Evolutionary conservation across 2,888 invertebrate genomes (phyloP).

Genomic region (Poecilobothrus nobilitatus): DNA sequence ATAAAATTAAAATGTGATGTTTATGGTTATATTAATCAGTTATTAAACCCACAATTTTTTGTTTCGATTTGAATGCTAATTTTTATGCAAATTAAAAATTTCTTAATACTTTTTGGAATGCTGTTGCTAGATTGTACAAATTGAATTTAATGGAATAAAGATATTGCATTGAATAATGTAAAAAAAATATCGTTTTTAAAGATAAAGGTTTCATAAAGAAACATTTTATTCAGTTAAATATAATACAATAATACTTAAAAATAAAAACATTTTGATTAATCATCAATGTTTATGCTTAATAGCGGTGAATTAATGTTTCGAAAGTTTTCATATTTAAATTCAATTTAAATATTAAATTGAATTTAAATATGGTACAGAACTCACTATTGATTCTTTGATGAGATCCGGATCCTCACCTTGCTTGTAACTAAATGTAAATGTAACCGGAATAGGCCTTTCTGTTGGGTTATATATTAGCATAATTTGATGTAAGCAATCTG

Average conservation of each 20-base stretch:
- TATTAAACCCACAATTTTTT: too few species aligned
- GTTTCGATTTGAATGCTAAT: too few species aligned
- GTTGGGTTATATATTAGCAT: slow-evolving; percentile 74
- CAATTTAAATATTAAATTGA: slow-evolving; percentile 35
- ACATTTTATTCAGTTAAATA: too few species aligned
- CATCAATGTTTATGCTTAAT: neutral
- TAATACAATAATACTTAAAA: too few species aligned
- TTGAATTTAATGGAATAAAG: too few species aligned
- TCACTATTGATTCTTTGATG: slow-evolving; percentile 69
- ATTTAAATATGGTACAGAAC: slow-evolving; percentile 49
- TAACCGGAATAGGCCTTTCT: slow-evolving; percentile 51
- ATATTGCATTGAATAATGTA: too few species aligned
- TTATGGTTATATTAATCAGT: too few species aligned
- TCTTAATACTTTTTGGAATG: too few species aligned
- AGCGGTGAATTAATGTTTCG: neutral
- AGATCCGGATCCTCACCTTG: slow-evolving; percentile 60
- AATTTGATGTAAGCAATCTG: slow-evolving; percentile 77
- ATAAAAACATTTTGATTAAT: neutral
- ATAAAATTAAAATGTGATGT: too few species aligned
- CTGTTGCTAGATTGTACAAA: too few species aligned
- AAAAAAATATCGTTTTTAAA: too few species aligned
- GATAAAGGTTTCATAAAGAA: neutral
- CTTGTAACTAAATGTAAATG: slow-evolving; percentile 69
- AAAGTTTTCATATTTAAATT: neutral
- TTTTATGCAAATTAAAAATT: too few species aligned